Base-by-base conservation (phyloP, 2,113 vertebrate species). In the Chaetura pelagica region DNA sequence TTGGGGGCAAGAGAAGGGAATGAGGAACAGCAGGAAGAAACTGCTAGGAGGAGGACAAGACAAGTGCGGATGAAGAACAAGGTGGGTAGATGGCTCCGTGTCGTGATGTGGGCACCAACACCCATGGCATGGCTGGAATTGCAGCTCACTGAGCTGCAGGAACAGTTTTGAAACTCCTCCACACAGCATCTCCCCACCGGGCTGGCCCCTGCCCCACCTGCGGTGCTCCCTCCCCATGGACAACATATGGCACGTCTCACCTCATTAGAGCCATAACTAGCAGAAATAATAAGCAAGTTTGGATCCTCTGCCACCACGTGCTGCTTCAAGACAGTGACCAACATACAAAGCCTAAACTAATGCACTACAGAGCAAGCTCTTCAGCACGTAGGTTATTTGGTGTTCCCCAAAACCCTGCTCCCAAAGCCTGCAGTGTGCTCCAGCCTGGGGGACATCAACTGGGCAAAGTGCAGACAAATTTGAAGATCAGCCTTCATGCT, bases 201-300 rank as follows among this genome's bases (percentile, higher is more conserved):
- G 48, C 62, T 5, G 1, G 78, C 34, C 52, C 51, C 40, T 1
- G 0, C 34, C 89, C 91, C 94, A 97, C 93, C 91, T 95, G 93
- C 24, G 1, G 93, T 15, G 0, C 89, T 96, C 58, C 66, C 55
- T 95, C 96, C 91, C 94, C 35, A 54, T 3, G 69, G 96, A 94
- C 93, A 95, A 72, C 96, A 97, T 97, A 97, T 91, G 95, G 96
- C 89, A 75, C 1, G 94, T 96, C 93, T 95, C 95, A 95, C 91
- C 91, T 94, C 94, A 97, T 97, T 96, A 97, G 94, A 95, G 88
- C 54, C 85, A 86, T 84, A 96, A 96, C 88, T 95, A 96, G 83
- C 95, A 90, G 92, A 94, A 94, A 95, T 95, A 91, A 97, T 94
- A 87, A 94, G 91, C 84, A 73, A 85, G 82, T 85, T 62, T 57